Percentiles rank a stretch among this genome's conserved stretches.
phyloP scores from a whole-genome alignment of 1,140 invertebrate species.

The Camponotus pennsylvanicus region DNA sequence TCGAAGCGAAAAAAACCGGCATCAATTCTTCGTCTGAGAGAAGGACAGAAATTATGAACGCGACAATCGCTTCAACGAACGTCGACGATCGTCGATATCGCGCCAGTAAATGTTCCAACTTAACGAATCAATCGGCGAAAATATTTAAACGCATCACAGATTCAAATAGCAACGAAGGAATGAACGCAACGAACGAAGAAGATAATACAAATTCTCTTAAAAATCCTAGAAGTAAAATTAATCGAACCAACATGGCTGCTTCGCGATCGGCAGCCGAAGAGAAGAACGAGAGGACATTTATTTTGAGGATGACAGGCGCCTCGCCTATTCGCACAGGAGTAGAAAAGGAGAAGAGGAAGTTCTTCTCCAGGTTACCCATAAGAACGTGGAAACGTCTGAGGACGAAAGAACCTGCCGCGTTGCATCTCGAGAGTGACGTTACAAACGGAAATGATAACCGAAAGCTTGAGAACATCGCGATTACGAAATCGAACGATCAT shows the following conservation, averaged over 20 bases:
- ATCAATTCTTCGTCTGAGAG: background rate
- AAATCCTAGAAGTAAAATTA: background rate
- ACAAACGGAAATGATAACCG: background rate
- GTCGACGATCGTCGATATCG: background rate
- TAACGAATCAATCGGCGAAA: background rate
- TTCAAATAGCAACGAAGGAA: background rate
- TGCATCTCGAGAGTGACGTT: background rate
- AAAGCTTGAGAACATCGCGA: background rate
- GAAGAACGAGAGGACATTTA: background rate
- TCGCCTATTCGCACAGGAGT: no score
- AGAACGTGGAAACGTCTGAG: slow-evolving; percentile 53
- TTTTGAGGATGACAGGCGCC: background rate
- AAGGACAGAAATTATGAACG: background rate
- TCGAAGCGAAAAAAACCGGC: background rate
- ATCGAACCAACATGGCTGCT: background rate
- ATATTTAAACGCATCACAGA: background rate
- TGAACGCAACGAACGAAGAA: background rate
- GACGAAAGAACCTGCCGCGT: slow-evolving; percentile 43
- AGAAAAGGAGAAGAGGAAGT: background rate
- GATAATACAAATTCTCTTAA: background rate
- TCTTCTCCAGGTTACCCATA: slow-evolving; percentile 58
- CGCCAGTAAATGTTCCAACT: background rate
- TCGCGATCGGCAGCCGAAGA: slow-evolving; percentile 2
- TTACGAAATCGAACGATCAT: background rate
- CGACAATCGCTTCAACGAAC: background rate